phyloP scores from a whole-genome alignment of 2,888 invertebrate genomes.

The Diaperis boleti region DNA sequence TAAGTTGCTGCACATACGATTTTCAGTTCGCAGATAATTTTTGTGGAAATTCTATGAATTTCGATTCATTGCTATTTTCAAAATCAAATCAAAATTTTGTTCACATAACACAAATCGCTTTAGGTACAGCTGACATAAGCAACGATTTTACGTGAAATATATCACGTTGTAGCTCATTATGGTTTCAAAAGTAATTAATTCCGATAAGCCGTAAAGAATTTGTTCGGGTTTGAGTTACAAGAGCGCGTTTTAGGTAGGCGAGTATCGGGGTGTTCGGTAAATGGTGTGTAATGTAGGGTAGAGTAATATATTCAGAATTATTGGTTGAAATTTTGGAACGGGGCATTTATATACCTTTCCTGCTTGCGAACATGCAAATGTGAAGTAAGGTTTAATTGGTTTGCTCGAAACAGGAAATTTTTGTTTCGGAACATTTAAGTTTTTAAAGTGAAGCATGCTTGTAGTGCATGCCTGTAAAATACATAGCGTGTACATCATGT shows the following conservation, averaged over 20 bases:
- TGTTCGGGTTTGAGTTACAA: constrained; percentile 18
- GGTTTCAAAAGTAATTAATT: constrained; percentile 28
- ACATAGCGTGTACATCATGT: constrained; percentile 46
- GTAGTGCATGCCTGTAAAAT: constrained; percentile 26
- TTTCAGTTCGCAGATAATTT: too few relatives aligned
- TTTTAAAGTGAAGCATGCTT: constrained; percentile 27
- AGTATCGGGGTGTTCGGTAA: constrained; percentile 20
- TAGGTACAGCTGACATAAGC: constrained; percentile 8
- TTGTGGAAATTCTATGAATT: too few relatives aligned
- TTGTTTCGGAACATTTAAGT: constrained; percentile 11
- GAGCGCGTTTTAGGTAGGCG: constrained; percentile 24
- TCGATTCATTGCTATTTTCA: too few relatives aligned
- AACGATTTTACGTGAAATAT: constrained; percentile 18
- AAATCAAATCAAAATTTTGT: too few relatives aligned
- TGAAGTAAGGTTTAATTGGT: constrained; percentile 35
- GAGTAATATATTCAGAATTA: constrained; percentile 39
- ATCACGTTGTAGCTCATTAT: constrained; percentile 30
- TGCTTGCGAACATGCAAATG: constrained; percentile 37
- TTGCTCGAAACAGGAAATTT: constrained; percentile 30
- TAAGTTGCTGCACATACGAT: too few relatives aligned
- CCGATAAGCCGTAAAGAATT: constrained; percentile 35
- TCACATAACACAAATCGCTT: too few relatives aligned
- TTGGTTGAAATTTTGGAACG: constrained; percentile 31
- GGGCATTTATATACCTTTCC: constrained; percentile 31
- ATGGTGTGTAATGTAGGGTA: constrained; percentile 33